Conservation (phyloP, 2,797 vertebrate genomes). For the Sebastes flavidus region DNA sequence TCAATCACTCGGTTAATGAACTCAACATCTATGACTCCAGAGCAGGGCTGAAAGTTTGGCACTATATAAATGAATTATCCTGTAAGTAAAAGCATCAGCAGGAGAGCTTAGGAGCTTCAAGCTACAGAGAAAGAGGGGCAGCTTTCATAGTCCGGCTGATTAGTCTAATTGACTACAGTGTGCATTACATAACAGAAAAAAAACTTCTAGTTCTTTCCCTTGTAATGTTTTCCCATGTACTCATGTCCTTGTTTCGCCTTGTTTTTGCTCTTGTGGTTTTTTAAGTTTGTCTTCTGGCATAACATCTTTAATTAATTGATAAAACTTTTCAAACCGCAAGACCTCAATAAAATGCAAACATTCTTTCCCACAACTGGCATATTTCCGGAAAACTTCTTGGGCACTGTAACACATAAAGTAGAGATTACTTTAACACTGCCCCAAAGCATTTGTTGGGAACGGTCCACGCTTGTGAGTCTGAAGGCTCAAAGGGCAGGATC, state of each 20-base stretch:
- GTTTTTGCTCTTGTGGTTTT: constrained; percentile 53
- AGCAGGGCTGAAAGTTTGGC: not conserved
- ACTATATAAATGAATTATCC: not conserved
- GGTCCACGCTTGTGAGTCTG: not conserved
- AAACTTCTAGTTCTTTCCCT: not conserved
- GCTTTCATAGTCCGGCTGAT: constrained; percentile 11
- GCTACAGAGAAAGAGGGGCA: not conserved
- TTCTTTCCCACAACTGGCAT: constrained; percentile 70
- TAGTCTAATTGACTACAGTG: not conserved
- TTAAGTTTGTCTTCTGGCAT: not conserved
- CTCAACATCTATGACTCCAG: not conserved
- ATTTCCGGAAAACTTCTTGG: constrained; percentile 17
- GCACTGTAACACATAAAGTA: constrained; percentile 1
- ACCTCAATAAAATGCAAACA: constrained; percentile 47
- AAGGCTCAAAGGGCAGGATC: constrained; percentile 11
- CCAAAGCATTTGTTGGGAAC: constrained; percentile 30
- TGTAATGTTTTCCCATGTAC: constrained; percentile 41
- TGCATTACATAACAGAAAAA: not conserved
- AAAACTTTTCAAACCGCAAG: constrained; percentile 49
- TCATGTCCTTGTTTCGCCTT: constrained; percentile 24
- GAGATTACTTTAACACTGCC: constrained; percentile 45
- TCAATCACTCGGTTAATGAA: not conserved
- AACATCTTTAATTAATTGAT: constrained; percentile 47
- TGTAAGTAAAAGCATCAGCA: not conserved
- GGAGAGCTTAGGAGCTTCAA: not conserved